Evolutionary conservation across 2,797 vertebrate species (phyloP), one percentile per base, ranked within the genome.

Genomic region (Microctenopoma lineatum): DNA sequence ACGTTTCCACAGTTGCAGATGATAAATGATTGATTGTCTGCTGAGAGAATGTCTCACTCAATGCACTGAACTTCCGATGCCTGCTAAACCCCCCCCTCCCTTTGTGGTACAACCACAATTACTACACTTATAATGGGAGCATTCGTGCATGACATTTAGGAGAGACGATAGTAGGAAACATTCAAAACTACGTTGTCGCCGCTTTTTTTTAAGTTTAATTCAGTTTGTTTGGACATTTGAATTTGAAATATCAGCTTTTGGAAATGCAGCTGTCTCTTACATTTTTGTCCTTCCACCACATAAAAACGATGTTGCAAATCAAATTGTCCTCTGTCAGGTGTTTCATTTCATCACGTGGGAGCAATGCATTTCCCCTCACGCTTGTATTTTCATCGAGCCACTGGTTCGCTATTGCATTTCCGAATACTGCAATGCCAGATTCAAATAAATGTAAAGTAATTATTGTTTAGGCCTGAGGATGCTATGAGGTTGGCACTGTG

Each of bases 21-120:
- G 79, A 84, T 81, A 73, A 80, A 82, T 89, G 87, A 90, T 84
- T 90, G 86, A 90, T 84, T 85, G 77, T 87, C 82, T 90, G 89
- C 85, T 86, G 81, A 83, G 84, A 79, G 90, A 91, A 90, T 87
- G 85, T 80, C 81, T 87, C 87, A 89, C 89, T 88, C 87, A 83
- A 84, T 89, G 86, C 89, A 89, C 90, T 89, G 72, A 89, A 73
- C 66, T 84, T 75, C 76, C 84, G 84, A 88, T 79, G 87, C 90
- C 86, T 90, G 88, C 89, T 81, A 68, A 75, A 72, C 60, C 85
- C 75, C 60, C 85, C 75, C 16, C 73, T 62, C 82, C 84, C 79
- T 80, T 18, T 77, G 83, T 79, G 79, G 84, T 74, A 68, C 75
- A 77, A 85, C 73, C 79, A 81, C 87, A 81, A 84, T 53, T 26